Evolutionary conservation across 2,888 invertebrate species (phyloP), one percentile per base, ranked within the genome.

Genomic region (Hyles lineata): DNA sequence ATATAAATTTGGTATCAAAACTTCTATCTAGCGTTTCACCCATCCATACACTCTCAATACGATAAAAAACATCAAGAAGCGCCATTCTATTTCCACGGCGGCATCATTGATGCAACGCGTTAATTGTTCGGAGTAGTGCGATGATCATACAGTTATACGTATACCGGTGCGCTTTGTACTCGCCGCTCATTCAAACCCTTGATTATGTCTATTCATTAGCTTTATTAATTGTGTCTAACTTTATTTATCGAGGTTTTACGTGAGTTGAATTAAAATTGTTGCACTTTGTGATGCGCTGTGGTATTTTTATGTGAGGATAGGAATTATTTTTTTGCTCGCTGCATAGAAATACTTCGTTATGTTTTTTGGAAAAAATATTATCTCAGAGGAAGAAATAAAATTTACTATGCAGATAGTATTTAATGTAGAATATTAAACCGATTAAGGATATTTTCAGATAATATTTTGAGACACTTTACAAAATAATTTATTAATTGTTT

Each of bases 141-240:
- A 71, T 74, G 50, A 71, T 74, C 70, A 43, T 73, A 70, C 52
- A 52, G 50, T 4, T 72, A 43, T 52, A 73, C 71, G 74, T 43
- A 76, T 81, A 80, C 79, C 73, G 79, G 79, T 76, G 78, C 43
- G 77, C 89, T 91, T 90, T 91, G 88, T 87, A 80, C 79, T 82
- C 74, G 85, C 92, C 90, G 90, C 87, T 85, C 88, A 89, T 89
- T 91, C 87, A 89, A 76, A 52, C 76, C 79, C 83, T 83, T 83
- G 85, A 87, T 85, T 85, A 85, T 83, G 82, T 83, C 83, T 85
- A 85, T 87, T 86, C 85, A 87, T 85, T 73, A 70, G 61, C 61
- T 35, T 55, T 32, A 62, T 73, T 73, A 70, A 70, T 70, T 73
- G 62, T 73, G 32, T 55, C 62, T 70, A 52, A 62, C 70, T 35